Conservation (phyloP, 2,113 vertebrate genomes). For the Macquaria australasica region DNA sequence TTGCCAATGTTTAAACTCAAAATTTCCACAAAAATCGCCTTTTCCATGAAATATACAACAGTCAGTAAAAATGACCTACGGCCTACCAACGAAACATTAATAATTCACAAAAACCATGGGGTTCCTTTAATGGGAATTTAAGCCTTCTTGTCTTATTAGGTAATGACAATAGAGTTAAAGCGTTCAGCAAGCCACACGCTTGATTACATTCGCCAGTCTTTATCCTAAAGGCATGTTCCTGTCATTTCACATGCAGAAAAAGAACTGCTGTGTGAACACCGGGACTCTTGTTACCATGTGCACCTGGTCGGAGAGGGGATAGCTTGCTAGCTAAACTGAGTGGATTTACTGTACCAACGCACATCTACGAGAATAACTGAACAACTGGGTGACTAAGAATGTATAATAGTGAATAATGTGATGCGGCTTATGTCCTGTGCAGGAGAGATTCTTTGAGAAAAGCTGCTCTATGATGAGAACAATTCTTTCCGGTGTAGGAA, state of each 20-base stretch:
- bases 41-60: not conserved
- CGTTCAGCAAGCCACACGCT: not conserved
- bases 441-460: accelerated
- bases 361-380: not conserved
- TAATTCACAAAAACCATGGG: not conserved
- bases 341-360: not conserved
- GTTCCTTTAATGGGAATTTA: not conserved
- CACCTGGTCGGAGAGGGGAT: slow-evolving; percentile 6
- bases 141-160: accelerated
- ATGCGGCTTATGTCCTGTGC: no score
- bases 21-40: no score
- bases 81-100: no score
- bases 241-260: not conserved
- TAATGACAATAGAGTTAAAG: not conserved
- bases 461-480: not conserved
- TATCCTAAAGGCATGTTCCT: not conserved
- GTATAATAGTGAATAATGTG: not conserved
- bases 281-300: slow-evolving; percentile 27
- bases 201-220: not conserved
- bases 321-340: not conserved
- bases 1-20: no score
- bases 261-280: not conserved
- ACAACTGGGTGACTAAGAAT: no score
- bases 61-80: not conserved
- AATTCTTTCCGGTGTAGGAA: slow-evolving; percentile 25